A percentile compares a stretch with the other conserved stretches of the same genome.
Conservation (phyloP, 2,797 vertebrate species). For the Clamator glandarius region DNA sequence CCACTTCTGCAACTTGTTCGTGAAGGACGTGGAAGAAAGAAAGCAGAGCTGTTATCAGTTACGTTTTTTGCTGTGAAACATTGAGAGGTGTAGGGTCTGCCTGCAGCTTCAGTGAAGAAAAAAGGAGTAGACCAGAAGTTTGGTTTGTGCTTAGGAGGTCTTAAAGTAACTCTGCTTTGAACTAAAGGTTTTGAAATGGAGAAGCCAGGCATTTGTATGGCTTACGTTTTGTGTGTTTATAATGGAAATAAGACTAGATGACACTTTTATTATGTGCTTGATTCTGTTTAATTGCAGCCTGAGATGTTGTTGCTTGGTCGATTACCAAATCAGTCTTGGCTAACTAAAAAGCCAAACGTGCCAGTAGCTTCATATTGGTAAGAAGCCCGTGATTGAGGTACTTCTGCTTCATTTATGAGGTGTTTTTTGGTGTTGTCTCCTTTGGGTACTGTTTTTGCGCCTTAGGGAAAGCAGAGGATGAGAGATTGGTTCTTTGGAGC, state of each 20-base stretch:
- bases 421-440: background rate
- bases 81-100: background rate
- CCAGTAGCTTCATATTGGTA: background rate
- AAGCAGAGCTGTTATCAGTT: background rate
- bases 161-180: background rate
- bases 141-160: background rate
- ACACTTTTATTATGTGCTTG: background rate
- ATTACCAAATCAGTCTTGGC: background rate
- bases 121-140: background rate
- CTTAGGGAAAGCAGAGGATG: background rate
- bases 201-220: background rate
- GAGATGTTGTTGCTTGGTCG: background rate
- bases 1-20: background rate
- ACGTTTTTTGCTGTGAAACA: conserved; percentile 14
- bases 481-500: background rate
- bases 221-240: fast-evolving
- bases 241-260: background rate
- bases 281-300: background rate
- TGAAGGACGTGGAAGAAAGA: background rate
- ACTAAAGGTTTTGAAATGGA: background rate
- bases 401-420: too few species aligned
- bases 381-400: background rate
- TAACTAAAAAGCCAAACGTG: background rate
- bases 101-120: background rate
- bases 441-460: background rate